A percentile compares a stretch with the other conserved stretches of the same genome.
Conservation (phyloP, 2,113 vertebrate species). For the Lanius ludovicianus region DNA sequence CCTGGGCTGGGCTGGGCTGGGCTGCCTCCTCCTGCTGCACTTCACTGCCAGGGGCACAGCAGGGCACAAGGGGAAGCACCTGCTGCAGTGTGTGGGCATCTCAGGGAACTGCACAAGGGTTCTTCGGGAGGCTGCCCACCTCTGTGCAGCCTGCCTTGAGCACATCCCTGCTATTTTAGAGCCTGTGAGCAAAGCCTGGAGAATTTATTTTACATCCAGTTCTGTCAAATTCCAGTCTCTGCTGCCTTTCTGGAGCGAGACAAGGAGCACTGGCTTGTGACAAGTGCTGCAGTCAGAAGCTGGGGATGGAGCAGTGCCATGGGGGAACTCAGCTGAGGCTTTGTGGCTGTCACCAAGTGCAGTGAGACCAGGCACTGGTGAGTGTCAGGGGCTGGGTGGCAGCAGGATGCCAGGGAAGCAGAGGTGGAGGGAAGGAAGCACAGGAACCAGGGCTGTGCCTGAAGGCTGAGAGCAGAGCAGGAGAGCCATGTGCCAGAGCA, state of each 20-base stretch:
- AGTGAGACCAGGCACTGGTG: not conserved
- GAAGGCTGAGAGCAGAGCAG: constrained; percentile 26
- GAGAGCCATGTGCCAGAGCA: constrained; percentile 8
- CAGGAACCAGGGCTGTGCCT: constrained; percentile 29
- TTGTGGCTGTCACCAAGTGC: not conserved
- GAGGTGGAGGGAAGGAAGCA: not conserved
- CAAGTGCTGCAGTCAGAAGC: not conserved
- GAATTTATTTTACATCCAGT: not conserved
- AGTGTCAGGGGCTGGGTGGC: not conserved
- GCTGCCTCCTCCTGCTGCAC: not conserved
- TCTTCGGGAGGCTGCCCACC: not conserved
- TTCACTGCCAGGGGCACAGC: not conserved
- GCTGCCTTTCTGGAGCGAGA: not conserved
- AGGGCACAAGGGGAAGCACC: not conserved
- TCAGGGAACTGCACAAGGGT: not conserved
- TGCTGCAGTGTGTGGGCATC: fast-evolving
- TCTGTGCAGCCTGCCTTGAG: not conserved
- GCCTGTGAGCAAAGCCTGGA: not conserved
- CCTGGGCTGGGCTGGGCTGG: not conserved
- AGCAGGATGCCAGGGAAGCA: not conserved
- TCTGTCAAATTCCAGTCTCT: not conserved
- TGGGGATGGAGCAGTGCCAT: not conserved
- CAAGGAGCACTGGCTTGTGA: not conserved
- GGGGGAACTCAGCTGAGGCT: not conserved
- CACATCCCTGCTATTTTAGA: not conserved